phyloP scores from a whole-genome alignment of 2,888 invertebrate species.

The Tetranychus piercei region DNA sequence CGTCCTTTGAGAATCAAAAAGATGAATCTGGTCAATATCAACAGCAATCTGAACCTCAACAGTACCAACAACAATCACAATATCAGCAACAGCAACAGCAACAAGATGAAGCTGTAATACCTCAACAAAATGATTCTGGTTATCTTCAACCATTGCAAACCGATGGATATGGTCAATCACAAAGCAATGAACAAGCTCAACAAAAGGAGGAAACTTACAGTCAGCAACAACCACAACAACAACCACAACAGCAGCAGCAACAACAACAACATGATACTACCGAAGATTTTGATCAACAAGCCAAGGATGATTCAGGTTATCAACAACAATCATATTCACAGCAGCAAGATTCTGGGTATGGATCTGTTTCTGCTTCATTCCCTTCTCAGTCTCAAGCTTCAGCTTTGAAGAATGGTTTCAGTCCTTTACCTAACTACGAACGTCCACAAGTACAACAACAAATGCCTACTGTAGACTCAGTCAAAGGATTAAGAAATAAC shows the following conservation, averaged over 20 bases:
- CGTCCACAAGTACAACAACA: not conserved
- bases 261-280: not conserved
- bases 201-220: not conserved
- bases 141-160: not conserved
- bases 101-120: not conserved
- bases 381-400: not conserved
- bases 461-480: not conserved
- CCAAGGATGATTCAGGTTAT: not conserved
- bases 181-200: not conserved
- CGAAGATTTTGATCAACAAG: not conserved
- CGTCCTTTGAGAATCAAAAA: not conserved
- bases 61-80: not conserved
- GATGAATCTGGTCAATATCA: not conserved
- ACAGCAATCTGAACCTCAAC: not conserved
- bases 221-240: not conserved
- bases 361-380: not conserved
- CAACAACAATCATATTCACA: slow-evolving; percentile 33
- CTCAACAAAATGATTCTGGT: not conserved
- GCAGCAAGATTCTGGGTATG: not conserved
- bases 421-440: not conserved
- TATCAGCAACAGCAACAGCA: not conserved
- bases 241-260: not conserved
- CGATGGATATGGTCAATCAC: not conserved
- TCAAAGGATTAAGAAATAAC: not conserved
- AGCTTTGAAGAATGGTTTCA: not conserved